phyloP scores from a whole-genome alignment of 2,113 vertebrate species.

The Platysteira castanea region DNA sequence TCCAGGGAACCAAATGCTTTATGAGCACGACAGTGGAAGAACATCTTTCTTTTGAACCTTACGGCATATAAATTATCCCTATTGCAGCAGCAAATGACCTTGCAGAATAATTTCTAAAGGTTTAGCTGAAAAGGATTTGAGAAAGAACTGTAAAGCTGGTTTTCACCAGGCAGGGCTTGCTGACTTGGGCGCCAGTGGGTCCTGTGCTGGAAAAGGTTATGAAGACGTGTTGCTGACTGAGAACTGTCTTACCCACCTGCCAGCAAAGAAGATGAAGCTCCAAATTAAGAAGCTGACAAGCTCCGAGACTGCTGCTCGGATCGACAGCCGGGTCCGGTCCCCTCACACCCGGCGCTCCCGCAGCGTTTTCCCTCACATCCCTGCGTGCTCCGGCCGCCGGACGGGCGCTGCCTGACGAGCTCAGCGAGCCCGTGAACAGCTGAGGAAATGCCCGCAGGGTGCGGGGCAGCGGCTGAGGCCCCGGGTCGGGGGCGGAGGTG shows the following conservation, averaged over 20 bases:
- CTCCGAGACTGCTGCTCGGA: accelerated
- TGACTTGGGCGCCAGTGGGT: accelerated
- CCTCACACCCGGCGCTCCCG: no score
- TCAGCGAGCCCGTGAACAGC: accelerated
- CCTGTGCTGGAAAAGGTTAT: neutral
- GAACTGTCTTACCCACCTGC: neutral
- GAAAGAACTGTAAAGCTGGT: neutral
- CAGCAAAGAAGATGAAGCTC: neutral
- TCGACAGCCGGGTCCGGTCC: accelerated
- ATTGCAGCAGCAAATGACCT: neutral
- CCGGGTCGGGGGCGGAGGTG: no score
- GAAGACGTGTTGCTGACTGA: neutral
- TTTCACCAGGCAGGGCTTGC: neutral
- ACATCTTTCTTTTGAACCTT: neutral
- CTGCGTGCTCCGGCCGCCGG: no score
- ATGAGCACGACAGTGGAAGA: neutral
- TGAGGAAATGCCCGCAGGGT: accelerated
- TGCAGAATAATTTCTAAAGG: neutral
- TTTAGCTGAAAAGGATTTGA: neutral
- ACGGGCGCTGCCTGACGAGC: neutral
- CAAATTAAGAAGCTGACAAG: no score
- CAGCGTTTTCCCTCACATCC: neutral
- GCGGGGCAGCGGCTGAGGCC: accelerated
- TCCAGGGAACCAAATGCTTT: neutral
- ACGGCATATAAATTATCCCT: neutral